phyloP scores from a whole-genome alignment of 2,113 vertebrate genomes.

The Dromaius novaehollandiae region DNA sequence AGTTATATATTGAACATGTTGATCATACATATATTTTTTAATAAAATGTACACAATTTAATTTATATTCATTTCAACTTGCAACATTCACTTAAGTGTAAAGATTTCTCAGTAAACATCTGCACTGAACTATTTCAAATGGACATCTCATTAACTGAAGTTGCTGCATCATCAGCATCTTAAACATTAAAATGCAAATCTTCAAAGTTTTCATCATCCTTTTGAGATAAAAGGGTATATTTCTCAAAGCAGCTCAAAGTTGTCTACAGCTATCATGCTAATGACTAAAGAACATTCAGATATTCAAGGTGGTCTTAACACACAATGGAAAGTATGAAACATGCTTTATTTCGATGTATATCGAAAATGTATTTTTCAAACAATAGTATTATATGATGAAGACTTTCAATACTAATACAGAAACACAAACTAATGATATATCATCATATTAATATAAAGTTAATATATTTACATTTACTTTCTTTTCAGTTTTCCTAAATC shows the following conservation, averaged over 20 bases:
- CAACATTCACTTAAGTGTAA: neutral
- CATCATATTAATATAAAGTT: neutral
- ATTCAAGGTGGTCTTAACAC: neutral
- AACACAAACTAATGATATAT: neutral
- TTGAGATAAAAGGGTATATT: neutral
- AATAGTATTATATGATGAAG: neutral
- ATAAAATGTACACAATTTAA: neutral
- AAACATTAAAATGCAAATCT: neutral
- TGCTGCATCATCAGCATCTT: neutral
- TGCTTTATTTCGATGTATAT: neutral
- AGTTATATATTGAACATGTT: neutral
- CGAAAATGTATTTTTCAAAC: neutral
- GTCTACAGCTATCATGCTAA: neutral
- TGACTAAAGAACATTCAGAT: neutral
- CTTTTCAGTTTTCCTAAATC: neutral
- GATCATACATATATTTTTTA: neutral
- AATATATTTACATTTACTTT: neutral
- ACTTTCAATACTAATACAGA: neutral
- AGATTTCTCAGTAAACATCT: neutral
- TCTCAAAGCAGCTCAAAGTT: neutral
- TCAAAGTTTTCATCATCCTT: neutral
- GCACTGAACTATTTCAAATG: neutral
- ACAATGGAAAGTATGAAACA: neutral
- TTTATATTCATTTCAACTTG: neutral
- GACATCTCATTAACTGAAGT: neutral